Conservation (phyloP, 2,888 invertebrate species). For the Corythucha ciliata region DNA sequence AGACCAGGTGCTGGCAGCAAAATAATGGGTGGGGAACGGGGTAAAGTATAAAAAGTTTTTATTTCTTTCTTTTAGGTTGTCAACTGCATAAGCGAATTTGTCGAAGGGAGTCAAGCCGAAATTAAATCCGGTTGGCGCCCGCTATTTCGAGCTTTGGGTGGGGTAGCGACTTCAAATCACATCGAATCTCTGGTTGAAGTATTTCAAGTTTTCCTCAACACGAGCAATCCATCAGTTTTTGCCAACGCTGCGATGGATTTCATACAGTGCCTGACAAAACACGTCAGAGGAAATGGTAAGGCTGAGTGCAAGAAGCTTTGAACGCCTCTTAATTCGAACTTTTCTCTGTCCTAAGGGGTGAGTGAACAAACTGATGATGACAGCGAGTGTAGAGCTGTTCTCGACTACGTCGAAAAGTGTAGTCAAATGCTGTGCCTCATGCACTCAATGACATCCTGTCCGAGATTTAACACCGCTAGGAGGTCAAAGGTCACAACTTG, state of each 20-base stretch:
- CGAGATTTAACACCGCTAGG: conserved; percentile 82
- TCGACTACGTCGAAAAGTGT: conserved; percentile 77
- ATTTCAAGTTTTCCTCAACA: conserved; percentile 84
- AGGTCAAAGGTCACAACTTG: too few species aligned
- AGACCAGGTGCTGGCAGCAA: too few species aligned
- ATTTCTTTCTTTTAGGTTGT: conserved; percentile 57
- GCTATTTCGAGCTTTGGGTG: conserved; percentile 83
- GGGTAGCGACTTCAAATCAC: conserved; percentile 59
- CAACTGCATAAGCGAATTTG: conserved; percentile 89
- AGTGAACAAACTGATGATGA: conserved; percentile 43
- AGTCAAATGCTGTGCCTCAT: conserved; percentile 80
- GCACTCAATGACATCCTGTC: conserved; percentile 91
- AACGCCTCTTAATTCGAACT: neutral
- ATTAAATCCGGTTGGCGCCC: conserved; percentile 95
- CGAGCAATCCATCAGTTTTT: conserved; percentile 86
- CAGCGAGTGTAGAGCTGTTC: conserved; percentile 64
- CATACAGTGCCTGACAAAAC: conserved; percentile 75
- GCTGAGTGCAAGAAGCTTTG: neutral
- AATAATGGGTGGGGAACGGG: too few species aligned
- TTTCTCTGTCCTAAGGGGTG: conserved; percentile 11
- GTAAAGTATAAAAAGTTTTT: too few species aligned
- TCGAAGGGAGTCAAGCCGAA: conserved; percentile 86
- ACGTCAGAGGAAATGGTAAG: conserved; percentile 53
- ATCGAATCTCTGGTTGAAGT: conserved; percentile 74
- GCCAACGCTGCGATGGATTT: conserved; percentile 91